Evolutionary conservation across 1,140 invertebrate genomes (phyloP).

Genomic region (Telenomus remus): DNA sequence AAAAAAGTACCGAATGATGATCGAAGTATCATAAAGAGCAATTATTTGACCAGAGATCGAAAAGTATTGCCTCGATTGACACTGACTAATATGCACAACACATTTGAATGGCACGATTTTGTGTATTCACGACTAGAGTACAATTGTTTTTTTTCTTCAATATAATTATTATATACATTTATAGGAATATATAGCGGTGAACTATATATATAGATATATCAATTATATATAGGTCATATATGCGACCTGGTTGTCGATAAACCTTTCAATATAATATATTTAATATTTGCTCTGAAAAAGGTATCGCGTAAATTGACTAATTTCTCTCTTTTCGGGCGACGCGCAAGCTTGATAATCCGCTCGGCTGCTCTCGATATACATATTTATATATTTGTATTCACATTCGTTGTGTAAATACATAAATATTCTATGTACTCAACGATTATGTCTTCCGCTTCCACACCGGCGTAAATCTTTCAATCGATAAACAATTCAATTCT

Average conservation of each 20-base stretch:
- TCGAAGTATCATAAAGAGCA: slow-evolving; percentile 35
- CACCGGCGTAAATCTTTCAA: slow-evolving; percentile 16
- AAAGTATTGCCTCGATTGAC: slow-evolving; percentile 59
- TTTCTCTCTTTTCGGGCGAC: slow-evolving; percentile 58
- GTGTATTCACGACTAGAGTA: slow-evolving; percentile 21
- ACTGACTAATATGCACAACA: slow-evolving; percentile 58
- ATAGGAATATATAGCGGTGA: slow-evolving; percentile 53
- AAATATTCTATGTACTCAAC: slow-evolving; percentile 18
- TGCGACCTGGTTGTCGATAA: slow-evolving; percentile 43
- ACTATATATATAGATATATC: slow-evolving; percentile 55
- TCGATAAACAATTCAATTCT: slow-evolving; percentile 9
- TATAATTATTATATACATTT: slow-evolving; percentile 46
- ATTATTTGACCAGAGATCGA: slow-evolving; percentile 30
- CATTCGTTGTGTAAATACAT: slow-evolving; percentile 53
- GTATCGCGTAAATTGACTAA: slow-evolving; percentile 73
- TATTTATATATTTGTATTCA: slow-evolving; percentile 52
- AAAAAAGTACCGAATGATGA: slow-evolving; percentile 29
- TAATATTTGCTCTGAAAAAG: slow-evolving; percentile 66
- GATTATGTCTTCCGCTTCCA: not conserved
- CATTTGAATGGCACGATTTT: slow-evolving; percentile 50
- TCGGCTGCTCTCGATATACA: slow-evolving; percentile 11
- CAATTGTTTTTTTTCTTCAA: slow-evolving; percentile 15
- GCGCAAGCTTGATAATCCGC: slow-evolving; percentile 54
- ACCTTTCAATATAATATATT: slow-evolving; percentile 62
- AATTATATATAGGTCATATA: slow-evolving; percentile 24